Evolutionary conservation across 2,113 vertebrate species (phyloP).

Genomic region (Nicator chloris): DNA sequence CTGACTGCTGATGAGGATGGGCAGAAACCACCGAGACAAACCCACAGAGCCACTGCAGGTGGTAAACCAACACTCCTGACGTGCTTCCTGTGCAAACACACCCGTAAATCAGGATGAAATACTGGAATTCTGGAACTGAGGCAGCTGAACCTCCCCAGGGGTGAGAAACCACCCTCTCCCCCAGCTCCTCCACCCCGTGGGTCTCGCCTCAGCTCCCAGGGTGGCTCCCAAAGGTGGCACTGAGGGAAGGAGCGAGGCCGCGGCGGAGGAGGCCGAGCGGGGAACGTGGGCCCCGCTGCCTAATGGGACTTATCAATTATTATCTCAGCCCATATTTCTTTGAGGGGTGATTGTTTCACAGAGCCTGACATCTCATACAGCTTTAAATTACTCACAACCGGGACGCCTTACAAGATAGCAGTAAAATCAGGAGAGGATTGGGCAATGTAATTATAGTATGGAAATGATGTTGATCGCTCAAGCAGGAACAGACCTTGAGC

Average conservation of each 20-base stretch:
- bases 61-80: no score
- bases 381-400: conserved; percentile 86
- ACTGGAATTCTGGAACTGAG: fast-evolving
- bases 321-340: conserved; percentile 84
- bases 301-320: conserved; percentile 89
- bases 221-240: neutral
- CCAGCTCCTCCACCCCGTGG: neutral
- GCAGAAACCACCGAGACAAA: neutral
- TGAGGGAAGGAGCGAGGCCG: conserved; percentile 55
- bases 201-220: neutral
- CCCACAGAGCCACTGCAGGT: no score
- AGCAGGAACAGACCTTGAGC: conserved; percentile 85
- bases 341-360: conserved; percentile 84
- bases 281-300: conserved; percentile 67
- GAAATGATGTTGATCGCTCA: conserved; percentile 90
- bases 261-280: conserved; percentile 61
- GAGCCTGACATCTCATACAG: conserved; percentile 84
- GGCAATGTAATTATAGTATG: conserved; percentile 96
- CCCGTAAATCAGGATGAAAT: neutral
- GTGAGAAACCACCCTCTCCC: neutral
- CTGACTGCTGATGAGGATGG: neutral
- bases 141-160: fast-evolving
- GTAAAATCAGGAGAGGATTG: conserved; percentile 87
- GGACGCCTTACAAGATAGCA: conserved; percentile 82
- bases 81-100: neutral